Conservation (phyloP, 2,113 vertebrate genomes). For the Hypocryptadius cinnamomeus region DNA sequence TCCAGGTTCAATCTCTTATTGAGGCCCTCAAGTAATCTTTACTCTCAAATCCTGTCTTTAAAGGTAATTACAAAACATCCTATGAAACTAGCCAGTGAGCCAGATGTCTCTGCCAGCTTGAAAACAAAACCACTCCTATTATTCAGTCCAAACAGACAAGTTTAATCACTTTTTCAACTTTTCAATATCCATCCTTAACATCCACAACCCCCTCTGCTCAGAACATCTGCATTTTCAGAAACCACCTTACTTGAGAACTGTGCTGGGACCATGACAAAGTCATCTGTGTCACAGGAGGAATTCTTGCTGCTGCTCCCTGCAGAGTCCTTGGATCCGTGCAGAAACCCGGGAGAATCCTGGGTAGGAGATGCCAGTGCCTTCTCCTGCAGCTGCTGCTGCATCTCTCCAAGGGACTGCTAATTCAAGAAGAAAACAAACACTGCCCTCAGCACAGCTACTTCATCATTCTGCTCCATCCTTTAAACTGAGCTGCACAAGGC, state of each 20-base stretch:
- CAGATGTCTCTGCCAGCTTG: not conserved
- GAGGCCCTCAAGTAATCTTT: not conserved
- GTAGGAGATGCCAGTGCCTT: conserved; percentile 78
- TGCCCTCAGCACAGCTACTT: not conserved
- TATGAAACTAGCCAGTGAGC: not conserved
- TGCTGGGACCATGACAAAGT: conserved; percentile 90
- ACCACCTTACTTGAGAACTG: conserved; percentile 80
- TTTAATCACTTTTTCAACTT: not conserved
- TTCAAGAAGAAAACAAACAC: conserved; percentile 23
- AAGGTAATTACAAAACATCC: not conserved
- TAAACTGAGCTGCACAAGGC: not conserved
- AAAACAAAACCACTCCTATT: not conserved
- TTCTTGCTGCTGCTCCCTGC: conserved; percentile 89
- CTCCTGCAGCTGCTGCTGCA: conserved; percentile 74
- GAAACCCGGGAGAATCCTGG: conserved; percentile 75
- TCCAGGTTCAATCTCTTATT: not conserved
- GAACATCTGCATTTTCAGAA: not conserved
- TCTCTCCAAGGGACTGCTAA: conserved; percentile 82
- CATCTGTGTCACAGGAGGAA: conserved; percentile 82
- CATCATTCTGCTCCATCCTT: not conserved
- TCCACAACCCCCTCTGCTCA: not conserved
- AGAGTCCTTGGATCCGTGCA: conserved; percentile 74
- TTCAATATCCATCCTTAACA: not conserved
- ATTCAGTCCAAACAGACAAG: not conserved
- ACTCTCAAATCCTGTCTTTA: not conserved